phyloP scores from a whole-genome alignment of 30 jellyfish, hydroid and myxozoan genomes.

The Mastigias papua region DNA sequence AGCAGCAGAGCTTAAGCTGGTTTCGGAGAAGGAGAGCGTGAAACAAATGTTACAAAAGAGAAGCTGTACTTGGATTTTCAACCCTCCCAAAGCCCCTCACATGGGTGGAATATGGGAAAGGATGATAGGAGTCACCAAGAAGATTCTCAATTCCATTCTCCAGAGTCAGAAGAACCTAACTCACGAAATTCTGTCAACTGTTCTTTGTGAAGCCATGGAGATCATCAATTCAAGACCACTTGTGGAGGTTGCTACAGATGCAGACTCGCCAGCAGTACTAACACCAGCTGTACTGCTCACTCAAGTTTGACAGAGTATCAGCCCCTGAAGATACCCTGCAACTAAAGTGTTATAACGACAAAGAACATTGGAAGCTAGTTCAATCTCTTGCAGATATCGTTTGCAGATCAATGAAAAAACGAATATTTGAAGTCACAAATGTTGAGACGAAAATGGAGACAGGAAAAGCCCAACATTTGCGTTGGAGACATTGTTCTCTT shows the following conservation, averaged over 20 bases:
- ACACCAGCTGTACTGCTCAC: slow-evolving; percentile 48
- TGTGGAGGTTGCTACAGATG: slow-evolving; percentile 42
- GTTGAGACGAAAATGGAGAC: too few species aligned
- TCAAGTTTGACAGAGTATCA: slow-evolving; percentile 28
- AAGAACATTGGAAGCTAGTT: background rate
- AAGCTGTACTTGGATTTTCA: slow-evolving; percentile 50
- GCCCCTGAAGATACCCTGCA: slow-evolving; percentile 16
- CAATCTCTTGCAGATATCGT: too few species aligned
- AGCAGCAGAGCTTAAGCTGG: slow-evolving; percentile 37
- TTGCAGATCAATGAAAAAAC: too few species aligned
- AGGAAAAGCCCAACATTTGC: too few species aligned
- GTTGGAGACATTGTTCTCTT: background rate
- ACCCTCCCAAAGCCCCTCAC: slow-evolving; percentile 66
- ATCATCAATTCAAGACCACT: slow-evolving; percentile 55
- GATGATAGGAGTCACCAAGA: slow-evolving; percentile 42
- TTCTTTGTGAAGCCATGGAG: slow-evolving; percentile 41
- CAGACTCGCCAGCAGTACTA: slow-evolving; percentile 40
- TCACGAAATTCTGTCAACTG: slow-evolving; percentile 46
- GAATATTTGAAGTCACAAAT: too few species aligned
- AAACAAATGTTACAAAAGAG: slow-evolving; percentile 27
- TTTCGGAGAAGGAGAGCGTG: slow-evolving; percentile 3
- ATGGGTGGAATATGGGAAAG: slow-evolving; percentile 76
- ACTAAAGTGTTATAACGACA: background rate
- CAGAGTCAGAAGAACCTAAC: slow-evolving; percentile 8
- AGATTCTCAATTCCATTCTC: slow-evolving; percentile 31